These are phyloP conservation scores for Passerina amoena DNA, from an alignment of 2,113 vertebrate genomes.

Conservation along the genomic window DNA sequence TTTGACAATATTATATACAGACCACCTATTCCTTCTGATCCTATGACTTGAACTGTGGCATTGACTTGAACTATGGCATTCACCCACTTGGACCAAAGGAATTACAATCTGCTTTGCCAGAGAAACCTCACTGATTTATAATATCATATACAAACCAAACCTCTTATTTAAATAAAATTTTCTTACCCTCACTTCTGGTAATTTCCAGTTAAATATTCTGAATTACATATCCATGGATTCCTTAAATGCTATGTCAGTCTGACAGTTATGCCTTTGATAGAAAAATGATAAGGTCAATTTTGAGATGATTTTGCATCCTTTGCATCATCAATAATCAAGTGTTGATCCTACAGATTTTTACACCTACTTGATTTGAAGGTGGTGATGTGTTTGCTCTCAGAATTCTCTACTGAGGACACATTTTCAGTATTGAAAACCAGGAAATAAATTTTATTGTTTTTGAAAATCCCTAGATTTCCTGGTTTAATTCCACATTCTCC, in stretches of 20 bases:
- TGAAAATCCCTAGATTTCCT: background rate
- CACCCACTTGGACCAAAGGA: background rate
- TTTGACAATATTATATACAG: background rate
- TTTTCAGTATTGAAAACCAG: background rate
- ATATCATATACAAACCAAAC: background rate
- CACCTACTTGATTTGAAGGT: background rate
- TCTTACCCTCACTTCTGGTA: background rate
- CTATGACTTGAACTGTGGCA: background rate
- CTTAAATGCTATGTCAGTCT: background rate
- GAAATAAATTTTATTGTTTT: background rate
- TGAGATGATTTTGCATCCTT: background rate
- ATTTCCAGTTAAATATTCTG: background rate
- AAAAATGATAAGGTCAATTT: background rate
- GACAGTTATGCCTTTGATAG: background rate
- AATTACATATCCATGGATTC: background rate
- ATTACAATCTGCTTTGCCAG: background rate
- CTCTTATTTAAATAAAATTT: background rate
- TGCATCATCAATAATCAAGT: background rate
- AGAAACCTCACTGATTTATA: background rate
- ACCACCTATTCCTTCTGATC: background rate
- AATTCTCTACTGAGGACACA: background rate
- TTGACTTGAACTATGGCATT: background rate
- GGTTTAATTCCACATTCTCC: background rate
- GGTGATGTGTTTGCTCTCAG: background rate
- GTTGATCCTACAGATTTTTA: background rate